Conservation (phyloP, 92 coral and sea anemone genomes). For the Scolanthus callimorphus region DNA sequence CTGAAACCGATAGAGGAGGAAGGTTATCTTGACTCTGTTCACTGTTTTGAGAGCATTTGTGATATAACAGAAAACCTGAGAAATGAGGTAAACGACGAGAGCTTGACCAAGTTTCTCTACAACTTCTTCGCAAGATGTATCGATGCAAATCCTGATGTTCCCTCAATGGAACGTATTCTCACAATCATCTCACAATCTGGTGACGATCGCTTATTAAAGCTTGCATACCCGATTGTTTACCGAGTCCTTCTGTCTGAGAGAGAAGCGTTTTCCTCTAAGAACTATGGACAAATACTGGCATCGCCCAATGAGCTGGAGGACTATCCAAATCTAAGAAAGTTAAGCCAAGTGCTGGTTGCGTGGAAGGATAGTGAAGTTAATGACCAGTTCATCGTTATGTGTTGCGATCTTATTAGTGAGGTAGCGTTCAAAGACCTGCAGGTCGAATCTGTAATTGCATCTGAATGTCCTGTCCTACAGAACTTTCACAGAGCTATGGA, state of each 20-base stretch:
- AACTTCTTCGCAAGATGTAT: conserved; percentile 81
- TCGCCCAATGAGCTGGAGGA: conserved; percentile 38
- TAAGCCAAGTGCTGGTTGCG: conserved; percentile 48
- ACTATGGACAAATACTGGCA: conserved; percentile 51
- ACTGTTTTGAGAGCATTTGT: conserved; percentile 47
- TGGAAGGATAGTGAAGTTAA: conserved; percentile 51
- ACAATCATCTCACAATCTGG: conserved; percentile 53
- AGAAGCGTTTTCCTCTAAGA: conserved; percentile 41
- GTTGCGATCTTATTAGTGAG: conserved; percentile 86
- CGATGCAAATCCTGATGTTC: conserved; percentile 82
- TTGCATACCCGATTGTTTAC: conserved; percentile 72
- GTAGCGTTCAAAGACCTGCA: conserved; percentile 65
- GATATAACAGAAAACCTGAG: conserved; percentile 26
- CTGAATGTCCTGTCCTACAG: conserved; percentile 52
- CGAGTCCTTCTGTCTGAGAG: conserved; percentile 69
- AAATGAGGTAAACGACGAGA: conserved; percentile 23
- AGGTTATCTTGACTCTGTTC: conserved; percentile 54
- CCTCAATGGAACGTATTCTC: conserved; percentile 55
- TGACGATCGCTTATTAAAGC: conserved; percentile 34
- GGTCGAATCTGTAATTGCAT: conserved; percentile 36
- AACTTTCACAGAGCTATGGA: conserved; percentile 54
- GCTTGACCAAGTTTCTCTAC: conserved; percentile 59
- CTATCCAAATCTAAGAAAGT: conserved; percentile 62
- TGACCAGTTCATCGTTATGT: conserved; percentile 71
- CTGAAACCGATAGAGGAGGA: conserved; percentile 25